phyloP scores from a whole-genome alignment of 1,140 invertebrate genomes.

The Aporrectodea caliginosa region DNA sequence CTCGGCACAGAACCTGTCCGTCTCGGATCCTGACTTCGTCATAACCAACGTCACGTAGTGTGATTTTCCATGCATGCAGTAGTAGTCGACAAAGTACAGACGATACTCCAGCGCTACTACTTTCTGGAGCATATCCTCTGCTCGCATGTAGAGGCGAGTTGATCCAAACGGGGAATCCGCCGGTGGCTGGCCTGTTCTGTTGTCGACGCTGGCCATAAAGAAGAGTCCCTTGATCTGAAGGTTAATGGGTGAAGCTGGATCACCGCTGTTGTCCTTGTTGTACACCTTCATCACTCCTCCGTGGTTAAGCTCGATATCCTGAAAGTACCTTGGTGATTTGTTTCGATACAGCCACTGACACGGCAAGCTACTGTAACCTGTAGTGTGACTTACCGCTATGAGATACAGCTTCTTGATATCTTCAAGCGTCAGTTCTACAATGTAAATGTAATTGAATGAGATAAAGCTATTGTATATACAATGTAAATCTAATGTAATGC shows the following conservation, averaged over 20 bases:
- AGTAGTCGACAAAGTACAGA: conserved; percentile 44
- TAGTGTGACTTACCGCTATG: too few relatives aligned
- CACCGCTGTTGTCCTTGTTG: conserved; percentile 10
- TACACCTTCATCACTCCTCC: conserved; percentile 12
- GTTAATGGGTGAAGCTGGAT: too few relatives aligned
- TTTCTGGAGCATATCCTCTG: neutral
- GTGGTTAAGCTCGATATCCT: neutral
- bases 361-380: too few relatives aligned
- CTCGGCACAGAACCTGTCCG: conserved; percentile 33
- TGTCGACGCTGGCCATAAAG: conserved; percentile 7
- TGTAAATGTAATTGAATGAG: too few relatives aligned
- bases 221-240: too few relatives aligned
- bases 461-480: too few relatives aligned
- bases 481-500: too few relatives aligned
- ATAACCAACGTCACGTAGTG: conserved; percentile 41
- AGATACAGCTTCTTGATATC: too few relatives aligned
- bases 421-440: too few relatives aligned
- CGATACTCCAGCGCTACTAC: conserved; percentile 17
- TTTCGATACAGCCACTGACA: neutral
- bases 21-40: too few relatives aligned
- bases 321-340: conserved; percentile 1
- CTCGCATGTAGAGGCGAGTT: neutral
- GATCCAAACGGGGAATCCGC: neutral
- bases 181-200: neutral
- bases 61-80: conserved; percentile 34